Conservation (phyloP, 1,140 invertebrate genomes). For the Parapsyche elsis region DNA sequence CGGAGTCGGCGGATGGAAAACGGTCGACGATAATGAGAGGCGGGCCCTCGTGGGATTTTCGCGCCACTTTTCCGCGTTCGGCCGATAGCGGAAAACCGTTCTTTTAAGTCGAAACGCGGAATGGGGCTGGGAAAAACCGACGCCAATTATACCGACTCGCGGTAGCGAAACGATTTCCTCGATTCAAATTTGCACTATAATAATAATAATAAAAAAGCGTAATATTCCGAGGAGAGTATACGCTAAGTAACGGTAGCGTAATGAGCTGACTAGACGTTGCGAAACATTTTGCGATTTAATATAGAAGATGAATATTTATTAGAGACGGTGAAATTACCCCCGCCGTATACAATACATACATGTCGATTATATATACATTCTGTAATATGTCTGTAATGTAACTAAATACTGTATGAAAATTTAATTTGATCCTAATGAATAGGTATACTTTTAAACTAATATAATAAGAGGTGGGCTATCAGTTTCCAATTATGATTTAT, state of each 20-base stretch:
- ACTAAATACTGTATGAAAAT: no score
- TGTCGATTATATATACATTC: no score
- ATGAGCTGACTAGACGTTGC: no score
- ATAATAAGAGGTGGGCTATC: background rate
- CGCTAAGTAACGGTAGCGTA: no score
- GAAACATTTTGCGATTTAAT: no score
- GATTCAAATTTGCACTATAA: background rate
- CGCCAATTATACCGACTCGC: conserved; percentile 42
- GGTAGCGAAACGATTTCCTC: background rate
- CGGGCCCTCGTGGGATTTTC: conserved; percentile 23
- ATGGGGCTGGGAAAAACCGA: background rate
- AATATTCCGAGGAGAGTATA: no score
- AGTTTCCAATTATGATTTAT: conserved; percentile 4
- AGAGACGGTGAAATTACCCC: no score
- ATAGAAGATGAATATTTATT: no score
- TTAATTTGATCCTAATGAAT: no score
- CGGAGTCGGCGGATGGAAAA: background rate
- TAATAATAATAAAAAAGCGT: background rate
- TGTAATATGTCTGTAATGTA: no score
- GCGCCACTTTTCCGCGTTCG: conserved; percentile 10
- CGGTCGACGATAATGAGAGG: conserved; percentile 41
- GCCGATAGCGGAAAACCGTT: conserved; percentile 42
- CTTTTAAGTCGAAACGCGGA: conserved; percentile 39
- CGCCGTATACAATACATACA: no score
- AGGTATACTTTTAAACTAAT: no score